Conservation (phyloP, 2,888 invertebrate genomes). For the Calameuta idolon region DNA sequence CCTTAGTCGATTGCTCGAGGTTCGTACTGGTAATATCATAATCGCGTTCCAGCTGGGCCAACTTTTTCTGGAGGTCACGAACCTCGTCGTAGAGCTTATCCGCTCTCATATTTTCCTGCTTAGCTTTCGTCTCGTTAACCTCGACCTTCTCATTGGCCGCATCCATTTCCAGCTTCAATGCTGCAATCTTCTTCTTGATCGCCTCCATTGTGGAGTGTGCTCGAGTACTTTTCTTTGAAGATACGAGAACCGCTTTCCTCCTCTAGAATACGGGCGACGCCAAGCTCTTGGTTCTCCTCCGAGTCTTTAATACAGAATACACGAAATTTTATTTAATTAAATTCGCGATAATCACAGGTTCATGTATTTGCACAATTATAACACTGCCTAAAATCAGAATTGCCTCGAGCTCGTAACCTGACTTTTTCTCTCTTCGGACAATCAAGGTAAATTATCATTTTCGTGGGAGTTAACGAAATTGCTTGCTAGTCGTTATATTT, state of each 20-base stretch:
- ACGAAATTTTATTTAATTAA: background rate
- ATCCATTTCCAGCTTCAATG: slow-evolving; percentile 80
- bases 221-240: background rate
- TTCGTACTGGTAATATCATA: slow-evolving; percentile 88
- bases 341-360: background rate
- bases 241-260: background rate
- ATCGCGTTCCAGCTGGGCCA: slow-evolving; percentile 92
- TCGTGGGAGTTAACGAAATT: background rate
- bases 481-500: background rate
- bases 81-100: slow-evolving; percentile 88
- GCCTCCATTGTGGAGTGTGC: slow-evolving; percentile 72
- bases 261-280: background rate
- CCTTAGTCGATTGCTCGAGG: slow-evolving; percentile 89
- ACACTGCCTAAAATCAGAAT: background rate
- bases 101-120: slow-evolving; percentile 68
- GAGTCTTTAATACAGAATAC: background rate
- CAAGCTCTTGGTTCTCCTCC: background rate
- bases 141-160: slow-evolving; percentile 77
- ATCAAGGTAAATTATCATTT: background rate
- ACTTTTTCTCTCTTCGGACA: background rate
- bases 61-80: slow-evolving; percentile 94
- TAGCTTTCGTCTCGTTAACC: slow-evolving; percentile 73
- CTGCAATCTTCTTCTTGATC: slow-evolving; percentile 82
- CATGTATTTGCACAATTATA: background rate
- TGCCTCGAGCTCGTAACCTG: background rate